Evolutionary conservation across 2,888 invertebrate species (phyloP).

Genomic region (Cepaea hortensis): DNA sequence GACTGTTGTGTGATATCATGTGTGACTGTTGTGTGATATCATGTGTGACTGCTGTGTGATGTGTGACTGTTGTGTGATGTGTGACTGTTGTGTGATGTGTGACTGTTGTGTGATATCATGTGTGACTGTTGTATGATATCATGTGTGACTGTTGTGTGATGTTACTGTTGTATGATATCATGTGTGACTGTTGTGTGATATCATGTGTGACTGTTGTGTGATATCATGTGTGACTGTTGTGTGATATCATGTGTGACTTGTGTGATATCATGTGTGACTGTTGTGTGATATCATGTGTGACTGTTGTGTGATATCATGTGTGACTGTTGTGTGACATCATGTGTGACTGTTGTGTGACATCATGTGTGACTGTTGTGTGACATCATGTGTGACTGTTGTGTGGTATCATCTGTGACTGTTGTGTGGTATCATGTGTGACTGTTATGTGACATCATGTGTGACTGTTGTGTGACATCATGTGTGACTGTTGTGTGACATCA

Average conservation of each 20-base stretch:
- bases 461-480: neutral
- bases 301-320: neutral
- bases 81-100: neutral
- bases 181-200: neutral
- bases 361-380: neutral
- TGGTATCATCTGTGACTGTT: neutral
- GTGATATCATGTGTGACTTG: too few species aligned
- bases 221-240: too few species aligned
- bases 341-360: neutral
- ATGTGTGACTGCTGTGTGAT: too few species aligned
- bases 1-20: neutral
- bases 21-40: slow-evolving; percentile 2
- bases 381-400: neutral
- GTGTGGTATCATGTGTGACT: neutral
- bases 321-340: neutral
- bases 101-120: slow-evolving; percentile 2
- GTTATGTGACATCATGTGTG: neutral
- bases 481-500: neutral
- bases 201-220: neutral
- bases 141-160: neutral
- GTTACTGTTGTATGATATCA: neutral
- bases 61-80: too few species aligned
- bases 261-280: too few species aligned
- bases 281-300: slow-evolving; percentile 2
- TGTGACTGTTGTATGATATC: neutral